phyloP scores from a whole-genome alignment of 2,113 vertebrate genomes.

The Triplophysa dalaica region DNA sequence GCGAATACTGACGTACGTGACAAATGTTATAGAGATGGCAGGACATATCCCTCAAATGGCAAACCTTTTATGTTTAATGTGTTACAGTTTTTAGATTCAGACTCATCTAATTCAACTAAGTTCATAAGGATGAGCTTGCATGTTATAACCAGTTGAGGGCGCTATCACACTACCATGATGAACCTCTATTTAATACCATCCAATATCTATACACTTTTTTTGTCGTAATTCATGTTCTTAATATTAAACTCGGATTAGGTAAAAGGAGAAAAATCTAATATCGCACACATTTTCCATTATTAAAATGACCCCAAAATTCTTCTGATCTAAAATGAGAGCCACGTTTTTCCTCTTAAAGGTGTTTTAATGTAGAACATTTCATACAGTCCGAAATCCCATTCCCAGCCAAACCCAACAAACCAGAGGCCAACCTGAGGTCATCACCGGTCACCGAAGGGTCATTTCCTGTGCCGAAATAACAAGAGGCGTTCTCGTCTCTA shows the following conservation, averaged over 20 bases:
- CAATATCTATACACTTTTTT: background rate
- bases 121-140: background rate
- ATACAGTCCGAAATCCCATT: slow-evolving; percentile 33
- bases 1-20: too few species aligned
- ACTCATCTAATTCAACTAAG: too few species aligned
- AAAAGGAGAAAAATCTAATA: too few species aligned
- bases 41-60: too few species aligned
- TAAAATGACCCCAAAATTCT: too few species aligned
- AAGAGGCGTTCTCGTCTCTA: slow-evolving; percentile 56
- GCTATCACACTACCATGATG: background rate
- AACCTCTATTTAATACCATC: background rate
- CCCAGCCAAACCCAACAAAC: slow-evolving; percentile 51
- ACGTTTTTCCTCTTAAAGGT: background rate
- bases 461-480: slow-evolving; percentile 73
- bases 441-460: slow-evolving; percentile 64
- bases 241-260: too few species aligned
- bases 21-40: too few species aligned
- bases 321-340: background rate
- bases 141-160: slow-evolving; percentile 30
- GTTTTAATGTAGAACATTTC: slow-evolving; percentile 11
- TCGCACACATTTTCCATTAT: too few species aligned
- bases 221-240: background rate
- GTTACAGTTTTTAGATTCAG: background rate
- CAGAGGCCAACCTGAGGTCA: slow-evolving; percentile 67
- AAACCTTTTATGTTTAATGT: too few species aligned